Evolutionary conservation across 2,888 invertebrate genomes (phyloP), one percentile per base, ranked within the genome.

Genomic region (Proisotoma minuta): DNA sequence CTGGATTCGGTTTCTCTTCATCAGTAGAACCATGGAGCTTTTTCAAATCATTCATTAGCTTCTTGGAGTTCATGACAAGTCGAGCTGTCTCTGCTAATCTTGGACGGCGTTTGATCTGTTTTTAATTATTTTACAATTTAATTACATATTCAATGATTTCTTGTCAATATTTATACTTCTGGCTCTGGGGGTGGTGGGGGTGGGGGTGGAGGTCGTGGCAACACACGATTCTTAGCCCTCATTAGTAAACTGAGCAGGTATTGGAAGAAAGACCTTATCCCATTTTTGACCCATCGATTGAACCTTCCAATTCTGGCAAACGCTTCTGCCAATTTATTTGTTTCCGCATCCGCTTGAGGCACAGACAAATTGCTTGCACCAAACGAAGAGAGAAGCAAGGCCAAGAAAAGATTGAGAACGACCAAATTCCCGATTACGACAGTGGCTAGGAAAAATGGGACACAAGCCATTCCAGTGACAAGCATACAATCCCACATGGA

Each of bases 401-500:
- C 98, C 85, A 98, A 91, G 89, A 98, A 98, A 79, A 98, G 91
- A 82, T 97, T 98, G 78, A 98, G 87, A 76, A 98, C 95, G 85
- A 98, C 97, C 82, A 98, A 87, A 84, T 97, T 97, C 77, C 97
- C 98, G 81, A 98, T 96, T 78, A 97, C 93, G 78, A 96, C 96
- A 57, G 97, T 97, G 65, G 97, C 94, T 78, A 98, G 83, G 84
- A 98, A 98, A 84, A 98, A 98, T 53, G 97, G 97, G 77, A 97
- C 91, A 81, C 98, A 98, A 59, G 90, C 91, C 74, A 77, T 76
- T 76, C 93, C 94, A 66, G 91, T 90, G 59, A 94, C 95, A 2
- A 70, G 83, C 90, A 97, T 92, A 81, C 98, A 98, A 79, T 95
- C 93, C 97, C 97, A 98, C 97, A 98, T 98, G 65, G 96, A 96